These are phyloP conservation scores for Germaria angustata DNA, from an alignment of 2,888 invertebrate genomes.

Conservation along the genomic window DNA sequence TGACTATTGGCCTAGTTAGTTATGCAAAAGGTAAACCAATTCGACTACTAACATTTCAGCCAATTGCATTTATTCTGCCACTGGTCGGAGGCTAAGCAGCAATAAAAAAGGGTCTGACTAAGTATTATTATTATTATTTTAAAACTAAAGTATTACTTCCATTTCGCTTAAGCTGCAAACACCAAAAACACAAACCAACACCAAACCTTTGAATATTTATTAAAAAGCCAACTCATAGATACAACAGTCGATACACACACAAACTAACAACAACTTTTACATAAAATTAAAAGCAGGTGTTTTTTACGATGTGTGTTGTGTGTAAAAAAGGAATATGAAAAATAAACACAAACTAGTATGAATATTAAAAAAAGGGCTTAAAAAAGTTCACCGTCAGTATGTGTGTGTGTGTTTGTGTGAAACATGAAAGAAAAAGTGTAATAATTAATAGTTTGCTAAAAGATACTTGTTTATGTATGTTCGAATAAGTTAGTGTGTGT, in stretches of 20 bases:
- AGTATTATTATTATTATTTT: conserved; percentile 61
- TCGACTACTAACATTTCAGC: conserved; percentile 16
- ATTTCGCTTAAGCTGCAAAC: conserved; percentile 5
- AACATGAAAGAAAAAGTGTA: conserved; percentile 43
- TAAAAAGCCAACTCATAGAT: conserved; percentile 42
- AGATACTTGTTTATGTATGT: neutral
- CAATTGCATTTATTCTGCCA: conserved; percentile 29
- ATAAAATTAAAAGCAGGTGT: conserved; percentile 66
- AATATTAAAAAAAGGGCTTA: neutral
- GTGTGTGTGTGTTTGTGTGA: neutral
- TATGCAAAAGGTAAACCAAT: conserved; percentile 43
- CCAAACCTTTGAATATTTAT: conserved; percentile 50
- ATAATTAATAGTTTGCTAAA: conserved; percentile 61
- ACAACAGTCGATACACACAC: neutral
- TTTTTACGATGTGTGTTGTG: conserved; percentile 60
- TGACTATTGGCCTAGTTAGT: conserved; percentile 64
- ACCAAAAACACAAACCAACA: conserved; percentile 2
- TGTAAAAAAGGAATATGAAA: conserved; percentile 28
- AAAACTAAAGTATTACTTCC: conserved; percentile 20
- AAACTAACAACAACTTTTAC: conserved; percentile 27
- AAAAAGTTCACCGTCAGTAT: neutral
- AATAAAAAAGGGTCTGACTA: conserved; percentile 49
- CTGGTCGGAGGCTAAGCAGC: conserved; percentile 53
- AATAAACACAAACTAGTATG: conserved; percentile 9
- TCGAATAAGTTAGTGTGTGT: neutral